Evolutionary conservation across 1,140 invertebrate genomes (phyloP).

Genomic region (Drosophila kikkawai): DNA sequence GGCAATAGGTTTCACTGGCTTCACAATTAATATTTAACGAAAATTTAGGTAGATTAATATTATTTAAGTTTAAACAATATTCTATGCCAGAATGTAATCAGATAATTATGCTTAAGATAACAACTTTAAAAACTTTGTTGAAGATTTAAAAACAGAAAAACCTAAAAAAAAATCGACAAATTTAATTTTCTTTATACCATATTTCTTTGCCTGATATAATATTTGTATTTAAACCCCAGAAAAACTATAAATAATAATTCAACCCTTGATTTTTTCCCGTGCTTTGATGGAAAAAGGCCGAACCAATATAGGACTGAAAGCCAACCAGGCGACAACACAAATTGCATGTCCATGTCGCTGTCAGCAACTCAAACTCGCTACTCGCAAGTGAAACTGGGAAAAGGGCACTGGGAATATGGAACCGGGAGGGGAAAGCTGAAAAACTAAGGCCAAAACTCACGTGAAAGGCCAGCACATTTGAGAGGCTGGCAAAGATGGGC

Average conservation of each 20-base stretch:
- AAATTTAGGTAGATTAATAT: too few species aligned
- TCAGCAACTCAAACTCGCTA: slow-evolving; percentile 35
- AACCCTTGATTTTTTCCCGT: not conserved
- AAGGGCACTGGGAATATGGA: slow-evolving; percentile 1
- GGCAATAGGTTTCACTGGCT: too few species aligned
- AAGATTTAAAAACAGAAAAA: not conserved
- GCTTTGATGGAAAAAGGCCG: not conserved
- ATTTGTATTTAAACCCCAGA: too few species aligned
- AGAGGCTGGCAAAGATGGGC: slow-evolving; percentile 93
- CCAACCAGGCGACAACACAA: slow-evolving; percentile 48
- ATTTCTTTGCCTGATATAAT: not conserved
- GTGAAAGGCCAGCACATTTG: slow-evolving; percentile 93
- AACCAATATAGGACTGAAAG: slow-evolving; percentile 31
- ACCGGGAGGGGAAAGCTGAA: not conserved
- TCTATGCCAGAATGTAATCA: too few species aligned
- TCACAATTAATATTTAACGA: too few species aligned
- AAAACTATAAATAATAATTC: not conserved
- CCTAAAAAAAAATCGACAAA: too few species aligned
- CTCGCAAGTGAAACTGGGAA: slow-evolving; percentile 19
- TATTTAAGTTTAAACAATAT: too few species aligned
- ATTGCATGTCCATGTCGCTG: slow-evolving; percentile 59
- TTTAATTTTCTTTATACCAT: not conserved
- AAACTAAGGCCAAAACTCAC: slow-evolving; percentile 84
- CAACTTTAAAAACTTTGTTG: not conserved
- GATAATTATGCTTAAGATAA: too few species aligned